These are phyloP conservation scores for Arrhamphus sclerolepis DNA, from an alignment of 2,797 vertebrate species.

Conservation along the genomic window DNA sequence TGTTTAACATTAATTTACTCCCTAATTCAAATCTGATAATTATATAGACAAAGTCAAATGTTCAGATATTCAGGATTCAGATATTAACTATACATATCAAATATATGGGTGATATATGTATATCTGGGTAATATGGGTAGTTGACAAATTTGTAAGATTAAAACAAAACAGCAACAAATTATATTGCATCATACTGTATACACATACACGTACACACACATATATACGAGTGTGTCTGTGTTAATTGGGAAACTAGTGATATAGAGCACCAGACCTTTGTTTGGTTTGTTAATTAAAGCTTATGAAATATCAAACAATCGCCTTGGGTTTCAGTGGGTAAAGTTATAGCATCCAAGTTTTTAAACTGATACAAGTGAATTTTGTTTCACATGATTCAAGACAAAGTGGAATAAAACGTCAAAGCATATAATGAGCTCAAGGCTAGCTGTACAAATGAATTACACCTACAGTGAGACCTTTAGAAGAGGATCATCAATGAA, in stretches of 20 bases:
- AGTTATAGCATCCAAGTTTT: slow-evolving; percentile 32
- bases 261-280: neutral
- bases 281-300: slow-evolving; percentile 3
- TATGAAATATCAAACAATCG: slow-evolving; percentile 35
- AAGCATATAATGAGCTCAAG: slow-evolving; percentile 45
- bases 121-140: no score
- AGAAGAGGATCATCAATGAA: slow-evolving; percentile 33
- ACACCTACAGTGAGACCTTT: slow-evolving; percentile 12
- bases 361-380: slow-evolving; percentile 29
- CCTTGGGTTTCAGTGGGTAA: slow-evolving; percentile 19
- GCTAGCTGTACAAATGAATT: slow-evolving; percentile 36
- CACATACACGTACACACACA: no score
- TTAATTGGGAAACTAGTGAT: slow-evolving; percentile 5
- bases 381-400: slow-evolving; percentile 34
- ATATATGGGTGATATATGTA: no score
- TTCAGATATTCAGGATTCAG: no score
- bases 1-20: no score
- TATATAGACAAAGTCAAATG: no score
- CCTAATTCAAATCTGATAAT: no score
- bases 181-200: no score
- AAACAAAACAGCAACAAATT: no score
- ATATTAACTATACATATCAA: no score
- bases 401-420: slow-evolving; percentile 13
- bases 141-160: no score
- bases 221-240: no score